Evolutionary conservation across 2,113 vertebrate species (phyloP).

Genomic region (Nibea albiflora): DNA sequence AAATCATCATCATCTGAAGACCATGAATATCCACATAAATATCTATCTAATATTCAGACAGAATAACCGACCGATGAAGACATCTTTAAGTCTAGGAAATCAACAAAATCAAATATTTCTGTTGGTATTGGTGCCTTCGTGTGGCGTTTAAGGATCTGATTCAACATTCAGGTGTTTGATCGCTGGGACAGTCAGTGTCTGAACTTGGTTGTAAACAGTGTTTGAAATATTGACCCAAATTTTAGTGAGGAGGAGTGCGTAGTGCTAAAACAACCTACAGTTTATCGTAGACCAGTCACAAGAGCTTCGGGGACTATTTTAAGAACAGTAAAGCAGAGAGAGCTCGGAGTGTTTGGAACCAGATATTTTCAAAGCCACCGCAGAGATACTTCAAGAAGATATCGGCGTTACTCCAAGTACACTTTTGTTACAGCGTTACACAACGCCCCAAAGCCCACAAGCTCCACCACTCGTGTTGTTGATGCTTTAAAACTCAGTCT

Average conservation of each 20-base stretch:
- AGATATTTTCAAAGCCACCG: not conserved
- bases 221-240: slow-evolving; percentile 11
- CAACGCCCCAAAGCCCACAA: no score
- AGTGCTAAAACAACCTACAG: slow-evolving; percentile 5
- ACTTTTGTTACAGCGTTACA: no score
- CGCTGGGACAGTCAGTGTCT: not conserved
- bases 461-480: not conserved
- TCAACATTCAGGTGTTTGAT: no score
- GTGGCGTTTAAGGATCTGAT: no score
- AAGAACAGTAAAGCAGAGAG: not conserved
- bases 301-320: slow-evolving; percentile 25
- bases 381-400: not conserved
- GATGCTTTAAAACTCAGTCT: not conserved
- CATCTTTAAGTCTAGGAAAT: no score
- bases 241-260: not conserved
- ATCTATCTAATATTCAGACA: no score
- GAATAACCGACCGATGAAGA: no score
- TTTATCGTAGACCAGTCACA: slow-evolving; percentile 6
- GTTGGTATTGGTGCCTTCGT: no score
- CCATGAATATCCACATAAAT: no score
- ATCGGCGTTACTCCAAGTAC: not conserved
- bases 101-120: no score
- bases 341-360: not conserved
- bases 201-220: slow-evolving; percentile 7
- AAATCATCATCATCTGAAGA: no score